Percentiles rank a stretch among this genome's conserved stretches.
Conservation (phyloP, 64 coral and sea anemone species). For the Montipora capricornis region DNA sequence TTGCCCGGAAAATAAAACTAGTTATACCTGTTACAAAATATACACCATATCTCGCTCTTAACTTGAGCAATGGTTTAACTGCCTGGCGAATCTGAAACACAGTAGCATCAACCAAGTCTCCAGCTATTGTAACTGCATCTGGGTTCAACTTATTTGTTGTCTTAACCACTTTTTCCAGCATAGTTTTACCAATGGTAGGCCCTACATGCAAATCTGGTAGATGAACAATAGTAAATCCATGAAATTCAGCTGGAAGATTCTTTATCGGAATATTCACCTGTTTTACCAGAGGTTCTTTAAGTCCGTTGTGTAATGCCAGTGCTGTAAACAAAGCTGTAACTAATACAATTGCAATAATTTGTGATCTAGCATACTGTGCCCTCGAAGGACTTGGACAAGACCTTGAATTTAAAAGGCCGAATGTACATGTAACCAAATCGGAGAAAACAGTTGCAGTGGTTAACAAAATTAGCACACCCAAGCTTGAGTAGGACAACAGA, state of each 20-base stretch:
- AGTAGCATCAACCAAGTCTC: conserved; percentile 80
- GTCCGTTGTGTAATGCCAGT: conserved; percentile 56
- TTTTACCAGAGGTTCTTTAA: conserved; percentile 59
- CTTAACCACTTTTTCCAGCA: conserved; percentile 71
- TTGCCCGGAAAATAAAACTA: too few relatives aligned
- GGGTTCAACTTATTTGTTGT: conserved; percentile 73
- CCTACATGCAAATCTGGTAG: conserved; percentile 88
- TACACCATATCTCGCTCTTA: conserved; percentile 84
- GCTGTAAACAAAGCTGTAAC: neutral
- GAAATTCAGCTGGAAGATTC: conserved; percentile 74
- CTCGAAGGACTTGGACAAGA: neutral
- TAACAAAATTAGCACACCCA: conserved; percentile 65
- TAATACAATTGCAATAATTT: conserved; percentile 40
- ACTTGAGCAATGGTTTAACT: conserved; percentile 82
- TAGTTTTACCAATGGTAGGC: conserved; percentile 74
- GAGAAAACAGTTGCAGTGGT: conserved; percentile 49
- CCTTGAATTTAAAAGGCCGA: neutral
- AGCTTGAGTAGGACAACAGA: conserved; percentile 53
- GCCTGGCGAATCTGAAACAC: conserved; percentile 87
- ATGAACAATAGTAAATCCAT: conserved; percentile 75
- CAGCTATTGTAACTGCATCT: conserved; percentile 76
- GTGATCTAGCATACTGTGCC: conserved; percentile 22
- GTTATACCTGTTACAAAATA: conserved; percentile 85
- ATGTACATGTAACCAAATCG: conserved; percentile 51
- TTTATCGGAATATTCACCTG: conserved; percentile 71